Percentiles rank a stretch among this genome's conserved stretches.
These are phyloP conservation scores for Penaeus japonicus DNA, from an alignment of 1,140 invertebrate genomes.

Conservation along the genomic window DNA sequence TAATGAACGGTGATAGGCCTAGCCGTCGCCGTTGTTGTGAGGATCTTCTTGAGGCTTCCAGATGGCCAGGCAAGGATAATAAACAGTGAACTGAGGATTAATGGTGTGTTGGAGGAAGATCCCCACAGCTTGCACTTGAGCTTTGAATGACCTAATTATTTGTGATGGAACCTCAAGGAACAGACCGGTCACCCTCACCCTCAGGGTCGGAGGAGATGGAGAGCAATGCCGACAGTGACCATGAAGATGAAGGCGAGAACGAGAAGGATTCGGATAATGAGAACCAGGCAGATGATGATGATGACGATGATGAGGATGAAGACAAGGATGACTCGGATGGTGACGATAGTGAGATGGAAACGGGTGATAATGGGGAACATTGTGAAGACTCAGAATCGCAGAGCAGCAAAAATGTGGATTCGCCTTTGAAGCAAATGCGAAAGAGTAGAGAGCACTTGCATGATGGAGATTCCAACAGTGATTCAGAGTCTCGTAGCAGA, in stretches of 20 bases:
- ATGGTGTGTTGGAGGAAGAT: no score
- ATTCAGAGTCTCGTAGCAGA: no score
- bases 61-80: no score
- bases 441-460: neutral
- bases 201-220: constrained; percentile 39
- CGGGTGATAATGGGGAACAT: neutral
- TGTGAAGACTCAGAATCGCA: neutral
- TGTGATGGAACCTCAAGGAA: constrained; percentile 22
- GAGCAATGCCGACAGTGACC: constrained; percentile 38
- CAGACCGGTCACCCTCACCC: constrained; percentile 27
- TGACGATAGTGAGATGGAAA: constrained; percentile 24
- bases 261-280: neutral
- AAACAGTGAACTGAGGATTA: neutral
- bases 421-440: neutral
- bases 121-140: neutral
- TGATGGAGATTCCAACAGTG: neutral
- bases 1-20: no score
- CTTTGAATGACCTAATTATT: neutral
- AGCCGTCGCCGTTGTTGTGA: no score
- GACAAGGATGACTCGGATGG: constrained; percentile 21
- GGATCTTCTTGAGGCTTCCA: no score
- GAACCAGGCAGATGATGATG: constrained; percentile 10
- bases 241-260: constrained; percentile 29
- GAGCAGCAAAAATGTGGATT: neutral
- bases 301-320: constrained; percentile 27